phyloP scores from a whole-genome alignment of 2,888 invertebrate genomes.

The Toxonevra muliebris region DNA sequence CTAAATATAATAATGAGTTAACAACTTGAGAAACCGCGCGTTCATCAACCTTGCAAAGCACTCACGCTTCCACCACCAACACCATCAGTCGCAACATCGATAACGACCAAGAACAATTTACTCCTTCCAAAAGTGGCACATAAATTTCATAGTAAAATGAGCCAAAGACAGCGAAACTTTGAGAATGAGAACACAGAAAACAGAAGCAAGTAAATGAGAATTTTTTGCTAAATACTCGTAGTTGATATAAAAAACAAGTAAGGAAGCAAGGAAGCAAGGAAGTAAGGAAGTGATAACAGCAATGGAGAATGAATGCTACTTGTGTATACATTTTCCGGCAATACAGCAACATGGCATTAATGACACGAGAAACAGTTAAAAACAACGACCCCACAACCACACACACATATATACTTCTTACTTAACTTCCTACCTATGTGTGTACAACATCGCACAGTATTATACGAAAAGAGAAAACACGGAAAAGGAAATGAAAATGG shows the following conservation, averaged over 20 bases:
- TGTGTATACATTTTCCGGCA: no score
- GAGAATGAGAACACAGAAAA: conserved; percentile 12
- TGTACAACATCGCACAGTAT: conserved; percentile 1
- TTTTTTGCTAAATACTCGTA: background rate
- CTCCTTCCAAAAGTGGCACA: background rate
- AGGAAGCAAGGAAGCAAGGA: background rate
- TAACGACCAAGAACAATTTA: background rate
- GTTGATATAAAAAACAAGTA: no score
- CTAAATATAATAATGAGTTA: conserved; percentile 34
- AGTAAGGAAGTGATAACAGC: conserved; percentile 26
- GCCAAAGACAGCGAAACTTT: conserved; percentile 26
- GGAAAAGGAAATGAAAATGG: conserved; percentile 39
- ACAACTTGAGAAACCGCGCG: conserved; percentile 20
- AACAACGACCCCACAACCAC: conserved; percentile 29
- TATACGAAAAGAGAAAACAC: conserved; percentile 2
- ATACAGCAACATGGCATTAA: conserved; percentile 6
- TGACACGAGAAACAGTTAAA: conserved; percentile 32
- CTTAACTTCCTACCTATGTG: background rate
- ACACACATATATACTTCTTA: background rate
- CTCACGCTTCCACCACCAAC: background rate
- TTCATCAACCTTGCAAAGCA: background rate
- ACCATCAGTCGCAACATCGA: background rate
- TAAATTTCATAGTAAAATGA: conserved; percentile 9
- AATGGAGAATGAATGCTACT: conserved; percentile 15
- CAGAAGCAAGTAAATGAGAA: conserved; percentile 15